Evolutionary conservation across 2,888 invertebrate species (phyloP).

Genomic region (Teinopalpus imperialis): DNA sequence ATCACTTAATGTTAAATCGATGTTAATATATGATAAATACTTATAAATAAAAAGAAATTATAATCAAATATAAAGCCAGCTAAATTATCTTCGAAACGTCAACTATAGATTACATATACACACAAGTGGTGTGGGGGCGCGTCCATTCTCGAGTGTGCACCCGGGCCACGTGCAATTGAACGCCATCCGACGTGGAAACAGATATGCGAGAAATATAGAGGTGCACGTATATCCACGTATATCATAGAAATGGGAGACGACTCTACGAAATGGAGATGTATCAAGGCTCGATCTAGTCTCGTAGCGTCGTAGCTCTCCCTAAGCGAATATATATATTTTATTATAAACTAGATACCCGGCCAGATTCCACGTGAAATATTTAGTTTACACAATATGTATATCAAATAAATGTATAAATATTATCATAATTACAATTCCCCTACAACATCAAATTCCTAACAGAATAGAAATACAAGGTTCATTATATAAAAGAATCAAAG

Average conservation of each 20-base stretch:
- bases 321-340: no score
- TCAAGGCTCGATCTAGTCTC: conserved; percentile 19
- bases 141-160: conserved; percentile 40
- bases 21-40: no score
- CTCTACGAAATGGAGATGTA: conserved; percentile 23
- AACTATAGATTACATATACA: conserved; percentile 7
- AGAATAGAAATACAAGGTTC: conserved; percentile 38
- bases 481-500: conserved; percentile 48
- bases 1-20: no score
- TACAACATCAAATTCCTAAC: conserved; percentile 4
- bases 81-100: conserved; percentile 10
- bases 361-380: no score
- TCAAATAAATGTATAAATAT: no score
- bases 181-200: conserved; percentile 69
- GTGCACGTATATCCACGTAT: conserved; percentile 26
- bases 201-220: conserved; percentile 56
- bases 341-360: no score
- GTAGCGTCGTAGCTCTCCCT: no score
- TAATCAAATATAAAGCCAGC: background rate
- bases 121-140: conserved; percentile 5
- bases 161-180: conserved; percentile 65
- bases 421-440: no score
- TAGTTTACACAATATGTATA: no score
- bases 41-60: no score
- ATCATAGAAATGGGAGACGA: conserved; percentile 11